Evolutionary conservation across 2,888 invertebrate genomes (phyloP).

Genomic region (Hydrotaea cyrtoneurina): DNA sequence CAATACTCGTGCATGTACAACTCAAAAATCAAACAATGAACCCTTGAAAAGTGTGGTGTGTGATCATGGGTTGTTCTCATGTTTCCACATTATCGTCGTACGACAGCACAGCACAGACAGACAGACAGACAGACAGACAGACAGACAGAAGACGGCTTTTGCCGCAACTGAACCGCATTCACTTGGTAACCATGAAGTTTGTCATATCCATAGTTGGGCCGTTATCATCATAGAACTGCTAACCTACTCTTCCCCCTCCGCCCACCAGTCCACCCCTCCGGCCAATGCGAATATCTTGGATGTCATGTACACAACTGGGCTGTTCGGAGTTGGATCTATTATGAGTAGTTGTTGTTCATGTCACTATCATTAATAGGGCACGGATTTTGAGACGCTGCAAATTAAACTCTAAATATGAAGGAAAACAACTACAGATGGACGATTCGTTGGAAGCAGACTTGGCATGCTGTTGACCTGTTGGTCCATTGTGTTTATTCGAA

Average conservation of each 20-base stretch:
- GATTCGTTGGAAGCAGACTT: no score
- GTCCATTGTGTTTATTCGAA: no score
- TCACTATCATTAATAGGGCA: no score
- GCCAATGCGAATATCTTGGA: background rate
- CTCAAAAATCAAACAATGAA: constrained; percentile 8
- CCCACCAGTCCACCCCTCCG: background rate
- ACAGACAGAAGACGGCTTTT: background rate
- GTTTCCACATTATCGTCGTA: constrained; percentile 26
- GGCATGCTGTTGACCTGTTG: no score
- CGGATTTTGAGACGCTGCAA: no score
- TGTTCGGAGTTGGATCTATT: no score
- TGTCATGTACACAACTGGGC: no score
- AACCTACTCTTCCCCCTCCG: background rate
- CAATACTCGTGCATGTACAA: background rate
- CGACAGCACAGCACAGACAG: no score
- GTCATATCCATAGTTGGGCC: background rate
- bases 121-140: no score
- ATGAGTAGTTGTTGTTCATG: no score
- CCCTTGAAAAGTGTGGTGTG: background rate
- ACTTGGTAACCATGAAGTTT: constrained; percentile 43
- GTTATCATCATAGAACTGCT: background rate
- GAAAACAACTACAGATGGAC: no score
- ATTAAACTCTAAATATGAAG: no score
- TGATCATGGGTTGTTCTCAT: constrained; percentile 22
- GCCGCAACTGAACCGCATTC: background rate